phyloP scores from a whole-genome alignment of 2,888 invertebrate species.

The Rotaria sp. region DNA sequence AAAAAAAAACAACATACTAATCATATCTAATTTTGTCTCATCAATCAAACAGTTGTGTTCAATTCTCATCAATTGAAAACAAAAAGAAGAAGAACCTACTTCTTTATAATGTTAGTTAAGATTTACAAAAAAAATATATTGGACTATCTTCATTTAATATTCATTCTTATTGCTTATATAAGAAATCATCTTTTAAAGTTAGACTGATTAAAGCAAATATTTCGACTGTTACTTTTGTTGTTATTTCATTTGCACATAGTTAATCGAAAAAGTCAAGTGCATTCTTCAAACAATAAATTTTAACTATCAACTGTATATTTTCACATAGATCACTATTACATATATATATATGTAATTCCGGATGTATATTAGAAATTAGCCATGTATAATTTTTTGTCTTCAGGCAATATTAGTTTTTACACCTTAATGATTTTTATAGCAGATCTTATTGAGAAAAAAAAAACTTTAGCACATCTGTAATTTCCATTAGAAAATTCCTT shows the following conservation, averaged over 20 bases:
- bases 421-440: neutral
- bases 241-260: neutral
- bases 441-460: neutral
- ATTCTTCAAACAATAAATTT: neutral
- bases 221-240: neutral
- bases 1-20: neutral
- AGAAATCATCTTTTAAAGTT: neutral
- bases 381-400: neutral
- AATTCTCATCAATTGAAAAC: neutral
- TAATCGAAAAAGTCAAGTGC: conserved; percentile 12
- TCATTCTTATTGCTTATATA: neutral
- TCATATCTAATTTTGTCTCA: neutral
- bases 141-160: neutral
- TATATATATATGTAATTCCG: neutral
- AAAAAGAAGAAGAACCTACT: neutral
- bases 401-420: neutral
- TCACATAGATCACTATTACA: neutral
- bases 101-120: neutral
- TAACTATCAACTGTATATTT: neutral
- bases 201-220: neutral
- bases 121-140: neutral
- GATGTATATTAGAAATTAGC: neutral
- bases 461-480: neutral
- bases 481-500: neutral
- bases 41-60: neutral